Base-by-base conservation (phyloP, 2,113 vertebrate genomes). In the Callionymus lyra region DNA sequence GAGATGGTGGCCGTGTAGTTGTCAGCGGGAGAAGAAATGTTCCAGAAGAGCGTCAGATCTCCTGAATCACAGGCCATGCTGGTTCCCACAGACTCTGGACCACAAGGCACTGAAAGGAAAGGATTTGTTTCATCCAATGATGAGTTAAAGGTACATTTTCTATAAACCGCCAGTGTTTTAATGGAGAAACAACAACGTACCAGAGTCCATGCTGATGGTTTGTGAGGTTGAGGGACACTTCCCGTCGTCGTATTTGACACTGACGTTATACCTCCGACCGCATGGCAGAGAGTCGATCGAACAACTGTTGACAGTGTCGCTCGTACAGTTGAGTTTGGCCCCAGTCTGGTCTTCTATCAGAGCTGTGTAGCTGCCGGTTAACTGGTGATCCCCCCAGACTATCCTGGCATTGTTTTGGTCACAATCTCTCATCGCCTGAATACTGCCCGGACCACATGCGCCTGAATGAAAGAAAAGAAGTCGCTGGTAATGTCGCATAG, bases 391-490 rank as follows among this genome's bases (percentile, higher is more conserved):
- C 49, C 80, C 59, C 83, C 83, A 86, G 32, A 48, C 44, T n/a
- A 84, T 63, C 17, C 66, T 18, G 10, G 65, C 79, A 1, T 47
- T 35, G 46, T 82, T 78, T 15, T 38, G 47, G 0, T 59, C 44
- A 14, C 81, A 87, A 59, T 83, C 65, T 50, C 47, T 65, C 11
- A 45, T 34, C 4, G 63, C 77, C 14, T 55, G 6, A 4, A 82
- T 36, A 12, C 62, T 49, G 10, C 57, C 38, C 12, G 86, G 84
- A 27, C 77, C 56, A 43, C 84, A 86, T 1, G 82, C 70, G 9
- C 73, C 85, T 87, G 59, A 13, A 32, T 18, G 6, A 43, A 14
- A 58, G n/a, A 18, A 5, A 27, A 52, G 31, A 40, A 3, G 42
- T 44, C 35, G 47, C 6, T 34, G 18, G 27, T 31, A 2, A 47